Percentiles rank a stretch among this genome's conserved stretches.
These are phyloP conservation scores for Anthonomus grandis DNA, from an alignment of 1,140 invertebrate species.

Conservation along the genomic window DNA sequence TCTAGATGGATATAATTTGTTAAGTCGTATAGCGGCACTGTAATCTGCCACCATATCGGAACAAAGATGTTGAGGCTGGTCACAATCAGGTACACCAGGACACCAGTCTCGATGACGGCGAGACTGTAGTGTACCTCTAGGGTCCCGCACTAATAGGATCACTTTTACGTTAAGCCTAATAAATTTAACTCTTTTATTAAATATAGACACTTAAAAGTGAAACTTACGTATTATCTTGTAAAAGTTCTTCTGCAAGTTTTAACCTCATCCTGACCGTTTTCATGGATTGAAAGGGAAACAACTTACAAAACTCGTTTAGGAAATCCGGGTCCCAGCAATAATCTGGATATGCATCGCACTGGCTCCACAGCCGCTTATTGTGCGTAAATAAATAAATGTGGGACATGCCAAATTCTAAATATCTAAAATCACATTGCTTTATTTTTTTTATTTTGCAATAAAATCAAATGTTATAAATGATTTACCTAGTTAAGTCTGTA, in stretches of 20 bases:
- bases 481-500: conserved; percentile 58
- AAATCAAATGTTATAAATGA: no score
- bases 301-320: conserved; percentile 70
- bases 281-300: conserved; percentile 86
- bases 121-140: conserved; percentile 81
- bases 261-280: conserved; percentile 78
- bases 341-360: conserved; percentile 67
- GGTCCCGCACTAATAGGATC: conserved; percentile 77
- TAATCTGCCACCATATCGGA: conserved; percentile 80
- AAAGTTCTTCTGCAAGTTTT: conserved; percentile 64
- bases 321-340: conserved; percentile 76
- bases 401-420: conserved; percentile 71
- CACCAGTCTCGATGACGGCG: conserved; percentile 82
- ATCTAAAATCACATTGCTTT: conserved; percentile 50
- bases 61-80: conserved; percentile 71
- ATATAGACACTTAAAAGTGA: no score
- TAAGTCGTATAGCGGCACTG: conserved; percentile 65
- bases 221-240: conserved; percentile 69
- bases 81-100: conserved; percentile 76
- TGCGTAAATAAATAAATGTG: conserved; percentile 81
- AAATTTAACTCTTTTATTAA: no score
- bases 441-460: no score
- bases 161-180: conserved; percentile 71
- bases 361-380: conserved; percentile 76
- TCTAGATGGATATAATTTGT: conserved; percentile 64